phyloP scores from a whole-genome alignment of 2,888 invertebrate genomes.

The Lepidochrysops patricia region DNA sequence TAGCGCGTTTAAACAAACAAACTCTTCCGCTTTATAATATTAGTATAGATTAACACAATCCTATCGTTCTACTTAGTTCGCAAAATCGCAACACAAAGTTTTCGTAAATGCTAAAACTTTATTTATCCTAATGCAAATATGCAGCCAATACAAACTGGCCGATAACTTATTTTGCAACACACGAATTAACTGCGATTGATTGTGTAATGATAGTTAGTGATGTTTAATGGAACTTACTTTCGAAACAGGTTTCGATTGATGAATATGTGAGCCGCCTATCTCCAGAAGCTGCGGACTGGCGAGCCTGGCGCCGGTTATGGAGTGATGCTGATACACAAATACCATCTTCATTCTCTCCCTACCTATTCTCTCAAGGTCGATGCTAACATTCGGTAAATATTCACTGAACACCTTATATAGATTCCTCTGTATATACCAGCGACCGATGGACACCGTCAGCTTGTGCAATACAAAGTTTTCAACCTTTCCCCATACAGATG shows the following conservation, averaged over 20 bases:
- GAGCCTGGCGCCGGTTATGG: constrained; percentile 69
- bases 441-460: constrained; percentile 31
- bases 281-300: constrained; percentile 72
- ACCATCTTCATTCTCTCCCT: constrained; percentile 66
- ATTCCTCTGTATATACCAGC: constrained; percentile 38
- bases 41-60: too few relatives aligned
- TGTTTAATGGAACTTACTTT: constrained; percentile 29
- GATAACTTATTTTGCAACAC: too few relatives aligned
- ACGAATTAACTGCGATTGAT: too few relatives aligned
- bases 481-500: constrained; percentile 37
- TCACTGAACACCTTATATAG: constrained; percentile 47
- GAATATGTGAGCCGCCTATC: constrained; percentile 73
- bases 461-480: constrained; percentile 36
- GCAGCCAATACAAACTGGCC: not conserved
- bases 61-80: too few relatives aligned
- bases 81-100: too few relatives aligned
- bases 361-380: constrained; percentile 59
- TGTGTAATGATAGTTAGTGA: not conserved
- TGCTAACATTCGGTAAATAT: constrained; percentile 51
- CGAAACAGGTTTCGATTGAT: constrained; percentile 35
- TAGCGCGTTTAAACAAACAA: too few relatives aligned
- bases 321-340: constrained; percentile 76
- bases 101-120: too few relatives aligned
- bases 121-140: too few relatives aligned
- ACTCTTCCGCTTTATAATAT: too few relatives aligned